Conservation (phyloP, 2,113 vertebrate species). For the Cyanistes caeruleus region DNA sequence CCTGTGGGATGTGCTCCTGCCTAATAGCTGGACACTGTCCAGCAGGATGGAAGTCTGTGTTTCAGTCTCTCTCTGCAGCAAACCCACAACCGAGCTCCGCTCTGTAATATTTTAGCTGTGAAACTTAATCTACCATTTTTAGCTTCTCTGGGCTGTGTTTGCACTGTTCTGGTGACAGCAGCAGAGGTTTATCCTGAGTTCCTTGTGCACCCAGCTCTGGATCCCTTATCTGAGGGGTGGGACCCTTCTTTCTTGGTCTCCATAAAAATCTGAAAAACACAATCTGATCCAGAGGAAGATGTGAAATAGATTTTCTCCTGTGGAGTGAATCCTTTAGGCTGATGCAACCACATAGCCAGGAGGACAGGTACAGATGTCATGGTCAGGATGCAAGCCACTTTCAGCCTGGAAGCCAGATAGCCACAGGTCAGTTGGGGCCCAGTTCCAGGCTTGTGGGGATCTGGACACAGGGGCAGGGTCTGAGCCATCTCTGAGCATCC, state of each 20-base stretch:
- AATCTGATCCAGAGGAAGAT: not conserved
- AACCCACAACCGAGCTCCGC: not conserved
- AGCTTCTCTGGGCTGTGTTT: not conserved
- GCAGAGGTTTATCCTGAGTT: not conserved
- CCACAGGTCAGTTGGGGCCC: accelerated
- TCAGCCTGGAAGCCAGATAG: not conserved
- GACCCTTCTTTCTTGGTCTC: not conserved
- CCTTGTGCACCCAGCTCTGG: not conserved
- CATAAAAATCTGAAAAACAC: not conserved
- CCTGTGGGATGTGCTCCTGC: not conserved
- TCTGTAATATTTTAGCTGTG: not conserved
- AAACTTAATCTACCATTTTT: not conserved
- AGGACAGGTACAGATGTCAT: not conserved
- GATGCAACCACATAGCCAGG: not conserved
- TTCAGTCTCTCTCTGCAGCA: not conserved
- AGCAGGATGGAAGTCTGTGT: not conserved
- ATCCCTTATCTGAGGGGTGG: not conserved
- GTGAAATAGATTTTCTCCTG: not conserved
- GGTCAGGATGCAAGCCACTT: not conserved
- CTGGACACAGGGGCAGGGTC: not conserved
- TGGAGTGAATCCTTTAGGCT: not conserved
- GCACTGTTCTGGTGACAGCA: not conserved
- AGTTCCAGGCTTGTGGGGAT: not conserved
- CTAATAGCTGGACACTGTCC: not conserved
- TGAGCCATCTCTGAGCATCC: not conserved